phyloP scores from a whole-genome alignment of 2,113 vertebrate species.

The Oreochromis spilurus region DNA sequence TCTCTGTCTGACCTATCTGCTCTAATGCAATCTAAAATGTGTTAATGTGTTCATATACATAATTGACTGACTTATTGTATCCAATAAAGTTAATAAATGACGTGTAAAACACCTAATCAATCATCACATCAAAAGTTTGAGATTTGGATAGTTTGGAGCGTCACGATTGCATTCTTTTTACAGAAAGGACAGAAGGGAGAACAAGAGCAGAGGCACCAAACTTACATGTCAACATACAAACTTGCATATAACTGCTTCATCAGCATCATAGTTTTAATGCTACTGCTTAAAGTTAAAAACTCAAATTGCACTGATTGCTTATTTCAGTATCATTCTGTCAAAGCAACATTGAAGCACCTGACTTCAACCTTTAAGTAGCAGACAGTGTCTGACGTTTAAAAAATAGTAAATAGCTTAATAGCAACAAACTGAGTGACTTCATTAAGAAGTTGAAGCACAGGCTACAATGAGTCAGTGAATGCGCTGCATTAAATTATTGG shows the following conservation, averaged over 20 bases:
- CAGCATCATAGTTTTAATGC: background rate
- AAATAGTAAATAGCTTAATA: background rate
- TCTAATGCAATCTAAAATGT: background rate
- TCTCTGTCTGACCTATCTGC: background rate
- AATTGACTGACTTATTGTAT: background rate
- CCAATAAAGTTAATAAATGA: background rate
- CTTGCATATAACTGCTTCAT: background rate
- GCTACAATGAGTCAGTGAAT: background rate
- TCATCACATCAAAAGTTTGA: background rate
- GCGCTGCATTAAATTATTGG: background rate
- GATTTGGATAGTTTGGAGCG: background rate
- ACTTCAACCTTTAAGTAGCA: background rate
- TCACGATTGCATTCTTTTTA: background rate
- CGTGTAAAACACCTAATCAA: background rate
- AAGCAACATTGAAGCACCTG: background rate
- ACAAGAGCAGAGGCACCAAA: background rate
- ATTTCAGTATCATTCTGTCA: background rate
- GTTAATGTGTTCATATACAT: background rate
- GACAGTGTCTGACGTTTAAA: background rate
- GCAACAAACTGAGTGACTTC: background rate
- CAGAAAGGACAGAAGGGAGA: background rate
- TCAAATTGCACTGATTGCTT: background rate
- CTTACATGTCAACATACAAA: background rate
- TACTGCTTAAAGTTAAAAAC: background rate
- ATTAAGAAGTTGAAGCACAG: background rate